Evolutionary conservation across 2,113 vertebrate species (phyloP), one percentile per base, ranked within the genome.

Genomic region (Ceyx cyanopectus): DNA sequence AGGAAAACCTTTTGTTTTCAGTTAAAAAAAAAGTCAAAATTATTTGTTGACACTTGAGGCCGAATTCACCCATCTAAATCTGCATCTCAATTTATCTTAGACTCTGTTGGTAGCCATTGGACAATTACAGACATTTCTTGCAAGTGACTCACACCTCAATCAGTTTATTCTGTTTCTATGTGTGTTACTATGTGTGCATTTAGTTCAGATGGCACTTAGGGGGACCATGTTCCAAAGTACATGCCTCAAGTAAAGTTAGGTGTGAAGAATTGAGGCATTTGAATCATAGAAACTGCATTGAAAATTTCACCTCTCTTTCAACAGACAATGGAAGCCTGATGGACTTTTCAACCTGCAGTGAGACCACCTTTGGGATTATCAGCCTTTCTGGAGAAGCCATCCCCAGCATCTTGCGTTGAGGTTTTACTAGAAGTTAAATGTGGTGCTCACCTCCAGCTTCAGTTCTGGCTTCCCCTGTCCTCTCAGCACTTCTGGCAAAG

Each of bases 121-220:
- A 73, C 92, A 86, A 90, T 34, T 29, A 72, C 20, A 48, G 40
- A n/a, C 7, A 30, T 16, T 75, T 78, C 32, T 61, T 61, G 26
- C 0, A 7, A 57, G 30, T 27, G 10, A 46, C 51, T 69, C 54
- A 29, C 23, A 53, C 11, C 41, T 41, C 53, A 50, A 12, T 22
- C 45, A 51, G 11, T 2, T 68, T 63, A 15, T 20, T 53, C 62
- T 4, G 4, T 15, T 77, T 37, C 51, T 81, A 4, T 0, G 0
- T 4, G 30, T 60, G 37, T 18, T 14, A n/a, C 40, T 68, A 27
- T 5, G 0, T 26, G 29, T 32, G 18, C 41, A 5, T 30, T 41
- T 34, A 32, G 16, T 45, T 43, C 56, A 66, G 34, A 41, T 13
- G 26, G 68, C 82, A 85, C 58, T 61, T 30, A 24, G 18, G 10